These are phyloP conservation scores for Saturnia japonica DNA, from an alignment of 2,888 invertebrate species.

Conservation along the genomic window DNA sequence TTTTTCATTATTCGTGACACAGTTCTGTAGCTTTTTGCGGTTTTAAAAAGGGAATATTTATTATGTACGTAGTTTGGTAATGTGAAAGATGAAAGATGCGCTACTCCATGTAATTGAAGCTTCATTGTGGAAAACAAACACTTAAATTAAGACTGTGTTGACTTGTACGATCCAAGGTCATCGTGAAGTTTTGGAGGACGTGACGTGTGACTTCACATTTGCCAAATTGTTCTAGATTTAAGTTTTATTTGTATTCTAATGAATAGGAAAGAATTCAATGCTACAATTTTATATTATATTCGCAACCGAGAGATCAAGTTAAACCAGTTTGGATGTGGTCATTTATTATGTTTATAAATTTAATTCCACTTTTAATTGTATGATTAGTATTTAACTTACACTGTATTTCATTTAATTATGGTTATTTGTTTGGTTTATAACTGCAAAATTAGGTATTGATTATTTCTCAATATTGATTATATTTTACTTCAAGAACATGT, in stretches of 20 bases:
- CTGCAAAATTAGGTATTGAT: neutral
- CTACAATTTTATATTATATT: neutral
- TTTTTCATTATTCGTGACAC: too few relatives aligned
- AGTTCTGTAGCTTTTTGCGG: too few relatives aligned
- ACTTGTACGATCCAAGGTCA: neutral
- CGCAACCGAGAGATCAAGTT: neutral
- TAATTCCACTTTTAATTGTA: neutral
- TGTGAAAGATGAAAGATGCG: too few relatives aligned
- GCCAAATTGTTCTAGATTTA: neutral
- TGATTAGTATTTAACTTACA: neutral
- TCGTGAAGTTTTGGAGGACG: neutral
- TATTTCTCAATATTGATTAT: neutral
- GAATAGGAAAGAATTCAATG: neutral
- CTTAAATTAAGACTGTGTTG: neutral
- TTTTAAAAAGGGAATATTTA: too few relatives aligned
- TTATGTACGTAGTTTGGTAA: too few relatives aligned
- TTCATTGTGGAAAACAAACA: neutral
- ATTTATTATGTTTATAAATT: neutral
- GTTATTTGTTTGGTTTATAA: neutral
- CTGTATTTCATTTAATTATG: neutral
- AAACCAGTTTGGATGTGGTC: conserved; percentile 11
- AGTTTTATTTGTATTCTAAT: neutral
- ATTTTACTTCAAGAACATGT: neutral
- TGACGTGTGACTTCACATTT: neutral
- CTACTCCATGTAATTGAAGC: too few relatives aligned